Evolutionary conservation across 2,797 vertebrate species (phyloP), one percentile per base, ranked within the genome.

Genomic region (Dendrocincla fuliginosa): DNA sequence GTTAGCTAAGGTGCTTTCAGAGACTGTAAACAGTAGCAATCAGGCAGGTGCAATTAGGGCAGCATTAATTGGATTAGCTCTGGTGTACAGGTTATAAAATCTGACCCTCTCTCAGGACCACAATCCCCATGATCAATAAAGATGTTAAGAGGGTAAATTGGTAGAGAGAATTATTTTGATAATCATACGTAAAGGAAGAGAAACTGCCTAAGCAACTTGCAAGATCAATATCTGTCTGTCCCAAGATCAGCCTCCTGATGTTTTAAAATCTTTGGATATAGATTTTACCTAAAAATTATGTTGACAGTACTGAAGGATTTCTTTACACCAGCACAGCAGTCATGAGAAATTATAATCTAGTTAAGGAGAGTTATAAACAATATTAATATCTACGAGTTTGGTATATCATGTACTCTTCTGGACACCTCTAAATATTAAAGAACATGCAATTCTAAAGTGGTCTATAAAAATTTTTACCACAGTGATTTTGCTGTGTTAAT

Each of bases 401-500:
- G 11, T 61, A 67, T 95, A 95, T 83, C 64, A 82, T 68, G 35
- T 81, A 81, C 56, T 28, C 92, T 90, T 89, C 76, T 42, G 83
- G 83, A 73, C 55, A 42, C 17, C 23, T 87, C 80, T 84, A 59
- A 68, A 86, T 73, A 87, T 78, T 25, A 89, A 92, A 84, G n/a
- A 87, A 82, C 18, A 47, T 52, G 27, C 13, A 49, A 79, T 94
- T 95, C 53, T 75, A 78, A 93, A 79, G 91, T 20, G 33, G 9
- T 32, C 80, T 69, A 93, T 95, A 92, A 96, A 95, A 90, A 2
- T 16, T 50, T 92, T 96, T 96, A 95, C 47, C 93, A 9, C 16
- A 71, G 41, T 24, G 20, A 30, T 81, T 96, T 94, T 91, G 16
- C 70, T 88, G 44, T 91, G 76, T 70, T 96, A 96, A 91, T 97